These are phyloP conservation scores for Rallus limicola DNA, from an alignment of 2,113 vertebrate species.

Conservation along the genomic window DNA sequence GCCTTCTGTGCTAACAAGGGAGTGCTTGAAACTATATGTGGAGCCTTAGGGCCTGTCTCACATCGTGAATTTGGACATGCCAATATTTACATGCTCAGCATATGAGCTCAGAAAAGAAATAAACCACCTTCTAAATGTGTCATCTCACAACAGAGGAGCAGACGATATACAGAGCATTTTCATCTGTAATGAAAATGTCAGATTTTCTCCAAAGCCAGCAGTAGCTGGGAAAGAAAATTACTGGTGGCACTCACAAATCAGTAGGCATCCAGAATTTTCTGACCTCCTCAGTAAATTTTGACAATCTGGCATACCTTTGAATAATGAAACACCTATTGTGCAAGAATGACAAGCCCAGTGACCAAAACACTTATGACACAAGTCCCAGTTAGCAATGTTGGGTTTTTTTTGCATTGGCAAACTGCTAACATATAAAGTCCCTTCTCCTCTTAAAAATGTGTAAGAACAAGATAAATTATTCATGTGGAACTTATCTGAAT, in stretches of 20 bases:
- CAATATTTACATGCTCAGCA: neutral
- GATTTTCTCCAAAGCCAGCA: neutral
- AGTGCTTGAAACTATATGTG: neutral
- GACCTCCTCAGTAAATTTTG: neutral
- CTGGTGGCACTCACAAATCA: neutral
- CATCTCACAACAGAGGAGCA: neutral
- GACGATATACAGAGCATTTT: neutral
- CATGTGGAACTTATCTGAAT: constrained; percentile 31
- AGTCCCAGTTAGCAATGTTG: neutral
- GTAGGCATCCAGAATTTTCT: neutral
- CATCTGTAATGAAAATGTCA: neutral
- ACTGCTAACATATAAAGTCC: neutral
- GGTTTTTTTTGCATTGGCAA: neutral
- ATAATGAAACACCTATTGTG: neutral
- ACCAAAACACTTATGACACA: neutral
- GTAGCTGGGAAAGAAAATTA: neutral
- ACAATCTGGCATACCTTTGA: neutral
- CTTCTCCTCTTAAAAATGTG: neutral
- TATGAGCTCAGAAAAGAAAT: constrained; percentile 8
- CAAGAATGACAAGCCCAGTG: neutral
- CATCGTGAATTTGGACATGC: neutral
- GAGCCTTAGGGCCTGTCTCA: neutral
- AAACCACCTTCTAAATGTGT: neutral
- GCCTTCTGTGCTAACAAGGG: neutral
- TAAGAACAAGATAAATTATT: constrained; percentile 56